Base-by-base conservation (phyloP, 2,113 vertebrate species). In the Camelus bactrianus region DNA sequence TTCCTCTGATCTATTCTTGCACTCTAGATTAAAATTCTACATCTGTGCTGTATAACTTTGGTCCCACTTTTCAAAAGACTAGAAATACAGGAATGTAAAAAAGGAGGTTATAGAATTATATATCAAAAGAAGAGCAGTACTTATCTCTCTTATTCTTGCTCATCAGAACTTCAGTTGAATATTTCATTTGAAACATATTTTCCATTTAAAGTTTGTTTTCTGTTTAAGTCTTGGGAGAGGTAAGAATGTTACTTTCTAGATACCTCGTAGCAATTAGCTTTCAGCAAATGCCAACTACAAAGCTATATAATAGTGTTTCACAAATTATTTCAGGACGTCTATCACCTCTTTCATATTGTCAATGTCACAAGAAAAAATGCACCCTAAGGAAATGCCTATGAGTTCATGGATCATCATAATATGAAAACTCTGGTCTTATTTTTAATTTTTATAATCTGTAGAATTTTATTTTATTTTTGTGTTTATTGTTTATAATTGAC, bases 11-110 rank as follows among this genome's bases (percentile, higher is more conserved):
- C 79, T 87, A 79, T 67, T 54, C 75, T 83, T 94, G 26, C 20
- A 80, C 15, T 48, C 6, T 19, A 91, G 73, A 54, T 84, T 94
- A 73, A 93, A 93, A 96, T 75, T 93, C 92, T 84, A 83, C 32
- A 79, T 76, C 64, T 80, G 30, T 76, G 20, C 42, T 70, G 91
- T 54, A 76, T 54, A 91, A 96, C 72, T 87, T 42, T 87, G 81
- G 19, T 48, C 19, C 50, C 30, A 72, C 22, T 93, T 85, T 89
- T 81, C 35, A 86, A 86, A 93, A 86, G 24, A 83, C 20, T 62
- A 86, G 64, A 56, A 81, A 95, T 46, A 58, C 12, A 90, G 54
- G 19, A 94, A 91, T 38, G 22, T n/a, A 62, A 95, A 91, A 86
- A 3, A 76, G 10, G 60, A 75, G 26, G 11, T 73, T 85, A 82